These are phyloP conservation scores for Fulica atra DNA, from an alignment of 2,113 vertebrate species.

Conservation along the genomic window DNA sequence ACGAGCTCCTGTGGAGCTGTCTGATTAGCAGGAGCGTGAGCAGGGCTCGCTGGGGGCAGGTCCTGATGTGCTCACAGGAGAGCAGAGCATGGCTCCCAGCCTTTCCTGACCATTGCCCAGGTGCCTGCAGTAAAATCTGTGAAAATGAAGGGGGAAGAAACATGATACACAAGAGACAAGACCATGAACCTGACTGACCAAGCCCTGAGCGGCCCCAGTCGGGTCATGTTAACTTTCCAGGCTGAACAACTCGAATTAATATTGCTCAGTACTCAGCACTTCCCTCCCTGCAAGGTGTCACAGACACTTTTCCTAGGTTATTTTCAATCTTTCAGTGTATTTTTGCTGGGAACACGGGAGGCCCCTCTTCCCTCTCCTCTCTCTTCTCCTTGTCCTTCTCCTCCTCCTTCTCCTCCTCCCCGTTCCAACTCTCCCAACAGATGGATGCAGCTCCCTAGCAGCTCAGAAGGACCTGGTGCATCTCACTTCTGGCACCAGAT, in stretches of 20 bases:
- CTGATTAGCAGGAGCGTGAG: neutral
- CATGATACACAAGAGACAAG: accelerated
- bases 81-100: neutral
- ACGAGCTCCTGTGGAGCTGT: neutral
- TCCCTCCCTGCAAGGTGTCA: neutral
- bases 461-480: neutral
- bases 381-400: no score
- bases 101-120: accelerated
- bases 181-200: neutral
- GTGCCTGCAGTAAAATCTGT: neutral
- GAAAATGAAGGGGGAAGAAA: neutral
- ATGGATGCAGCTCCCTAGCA: neutral
- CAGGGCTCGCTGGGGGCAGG: neutral
- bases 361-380: neutral
- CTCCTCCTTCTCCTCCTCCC: no score
- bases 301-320: neutral
- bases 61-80: neutral
- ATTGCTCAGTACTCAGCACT: neutral
- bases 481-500: neutral
- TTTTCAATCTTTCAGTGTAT: neutral
- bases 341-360: neutral
- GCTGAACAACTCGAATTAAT: neutral
- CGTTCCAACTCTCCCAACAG: neutral
- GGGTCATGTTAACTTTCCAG: neutral
- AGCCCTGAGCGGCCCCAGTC: neutral